phyloP scores from a whole-genome alignment of 2,113 vertebrate genomes.

The Rhinopomastus cyanomelas region DNA sequence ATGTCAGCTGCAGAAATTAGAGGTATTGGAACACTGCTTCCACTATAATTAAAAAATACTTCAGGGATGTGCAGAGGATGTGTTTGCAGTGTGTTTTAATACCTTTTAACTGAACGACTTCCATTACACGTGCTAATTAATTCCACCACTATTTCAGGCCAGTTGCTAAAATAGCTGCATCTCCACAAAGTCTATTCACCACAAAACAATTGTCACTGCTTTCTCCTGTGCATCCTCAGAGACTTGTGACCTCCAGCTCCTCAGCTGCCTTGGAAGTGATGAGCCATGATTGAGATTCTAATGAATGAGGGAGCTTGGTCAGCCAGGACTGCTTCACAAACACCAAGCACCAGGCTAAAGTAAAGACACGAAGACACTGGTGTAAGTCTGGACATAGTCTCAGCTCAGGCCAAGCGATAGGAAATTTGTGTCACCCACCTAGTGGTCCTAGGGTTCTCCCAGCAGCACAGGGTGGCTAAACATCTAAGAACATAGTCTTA shows the following conservation, averaged over 20 bases:
- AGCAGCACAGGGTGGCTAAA: not conserved
- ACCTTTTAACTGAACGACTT: not conserved
- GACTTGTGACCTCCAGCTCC: not conserved
- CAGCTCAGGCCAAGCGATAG: not conserved
- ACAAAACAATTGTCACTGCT: too few relatives aligned
- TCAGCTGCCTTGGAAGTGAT: not conserved
- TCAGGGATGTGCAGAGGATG: not conserved
- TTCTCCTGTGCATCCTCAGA: not conserved
- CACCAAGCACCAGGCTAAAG: not conserved
- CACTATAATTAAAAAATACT: not conserved
- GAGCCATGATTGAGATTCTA: not conserved
- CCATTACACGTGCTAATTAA: not conserved
- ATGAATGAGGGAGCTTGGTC: not conserved
- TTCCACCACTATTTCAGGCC: not conserved
- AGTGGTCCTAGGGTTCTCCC: not conserved
- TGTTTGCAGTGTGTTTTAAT: not conserved
- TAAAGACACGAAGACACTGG: not conserved
- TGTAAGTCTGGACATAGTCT: not conserved
- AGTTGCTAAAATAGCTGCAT: not conserved
- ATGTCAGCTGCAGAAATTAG: constrained; percentile 13
- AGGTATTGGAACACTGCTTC: not conserved
- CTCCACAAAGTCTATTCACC: not conserved
- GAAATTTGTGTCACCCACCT: not conserved
- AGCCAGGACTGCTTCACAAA: not conserved
- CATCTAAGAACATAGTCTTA: not conserved